A percentile compares a stretch with the other conserved stretches of the same genome.
Conservation (phyloP, 2,888 invertebrate species). For the Phortica magna region DNA sequence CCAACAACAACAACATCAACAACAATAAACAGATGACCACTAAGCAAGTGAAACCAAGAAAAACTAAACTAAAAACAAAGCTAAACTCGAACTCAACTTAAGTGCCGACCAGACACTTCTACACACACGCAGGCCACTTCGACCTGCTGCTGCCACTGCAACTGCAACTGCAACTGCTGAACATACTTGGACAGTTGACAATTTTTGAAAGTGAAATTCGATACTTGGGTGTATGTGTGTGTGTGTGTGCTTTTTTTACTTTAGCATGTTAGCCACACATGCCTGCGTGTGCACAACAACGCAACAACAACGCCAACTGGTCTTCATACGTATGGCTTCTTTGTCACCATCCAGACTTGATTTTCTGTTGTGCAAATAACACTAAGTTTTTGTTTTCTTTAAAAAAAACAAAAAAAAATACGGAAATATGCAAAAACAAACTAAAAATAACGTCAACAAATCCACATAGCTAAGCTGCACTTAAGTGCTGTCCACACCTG, state of each 20-base stretch:
- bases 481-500: slow-evolving; percentile 40
- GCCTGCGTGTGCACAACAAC: not conserved
- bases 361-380: not conserved
- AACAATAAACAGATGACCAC: not conserved
- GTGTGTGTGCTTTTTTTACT: no score
- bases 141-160: slow-evolving; percentile 17
- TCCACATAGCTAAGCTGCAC: slow-evolving; percentile 6
- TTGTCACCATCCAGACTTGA: not conserved
- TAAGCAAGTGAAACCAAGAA: slow-evolving; percentile 14
- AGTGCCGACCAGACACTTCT: not conserved
- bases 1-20: not conserved
- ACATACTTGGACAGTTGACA: slow-evolving; percentile 30
- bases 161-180: not conserved
- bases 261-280: slow-evolving; percentile 29
- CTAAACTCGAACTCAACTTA: slow-evolving; percentile 11
- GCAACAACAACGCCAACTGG: slow-evolving; percentile 5
- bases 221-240: slow-evolving; percentile 37
- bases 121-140: not conserved
- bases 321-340: slow-evolving; percentile 15
- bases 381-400: not conserved
- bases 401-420: not conserved
- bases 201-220: slow-evolving; percentile 51
- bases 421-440: not conserved
- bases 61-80: slow-evolving; percentile 5
- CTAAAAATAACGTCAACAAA: not conserved